These are phyloP conservation scores for Novumbra hubbsi DNA, from an alignment of 2,797 vertebrate genomes.

Conservation along the genomic window DNA sequence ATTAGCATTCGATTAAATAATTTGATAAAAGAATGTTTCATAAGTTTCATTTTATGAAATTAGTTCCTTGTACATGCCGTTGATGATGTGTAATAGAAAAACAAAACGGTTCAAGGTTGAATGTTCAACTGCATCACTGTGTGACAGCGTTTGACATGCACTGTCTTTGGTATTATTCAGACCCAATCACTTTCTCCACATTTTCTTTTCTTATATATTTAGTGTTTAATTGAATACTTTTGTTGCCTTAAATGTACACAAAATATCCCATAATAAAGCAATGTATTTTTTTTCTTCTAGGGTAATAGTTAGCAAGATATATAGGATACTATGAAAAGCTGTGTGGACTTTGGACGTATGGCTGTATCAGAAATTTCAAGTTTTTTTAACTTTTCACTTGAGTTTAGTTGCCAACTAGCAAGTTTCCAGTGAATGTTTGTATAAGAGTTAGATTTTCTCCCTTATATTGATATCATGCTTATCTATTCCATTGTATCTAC, in stretches of 20 bases:
- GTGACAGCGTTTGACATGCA: no score
- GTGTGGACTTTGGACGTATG: background rate
- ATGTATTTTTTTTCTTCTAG: background rate
- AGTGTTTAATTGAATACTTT: background rate
- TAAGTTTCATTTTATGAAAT: no score
- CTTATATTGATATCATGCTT: constrained; percentile 52
- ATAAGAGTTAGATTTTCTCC: constrained; percentile 23
- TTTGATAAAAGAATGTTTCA: no score
- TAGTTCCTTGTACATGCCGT: no score
- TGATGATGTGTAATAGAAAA: no score
- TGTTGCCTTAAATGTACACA: no score
- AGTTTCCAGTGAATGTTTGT: constrained; percentile 37
- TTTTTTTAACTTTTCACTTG: background rate
- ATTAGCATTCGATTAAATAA: background rate
- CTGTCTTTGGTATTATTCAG: no score
- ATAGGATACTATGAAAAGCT: background rate
- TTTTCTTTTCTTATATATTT: no score
- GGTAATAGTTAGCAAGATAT: background rate
- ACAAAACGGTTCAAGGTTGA: no score
- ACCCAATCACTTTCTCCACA: no score
- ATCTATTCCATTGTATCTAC: constrained; percentile 46
- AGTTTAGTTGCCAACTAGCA: constrained; percentile 11
- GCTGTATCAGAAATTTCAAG: constrained; percentile 3
- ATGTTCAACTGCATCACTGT: no score
- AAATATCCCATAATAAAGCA: no score